Percentiles rank a stretch among this genome's conserved stretches.
Conservation (phyloP, 1,140 invertebrate genomes). For the Drusus annulatus region DNA sequence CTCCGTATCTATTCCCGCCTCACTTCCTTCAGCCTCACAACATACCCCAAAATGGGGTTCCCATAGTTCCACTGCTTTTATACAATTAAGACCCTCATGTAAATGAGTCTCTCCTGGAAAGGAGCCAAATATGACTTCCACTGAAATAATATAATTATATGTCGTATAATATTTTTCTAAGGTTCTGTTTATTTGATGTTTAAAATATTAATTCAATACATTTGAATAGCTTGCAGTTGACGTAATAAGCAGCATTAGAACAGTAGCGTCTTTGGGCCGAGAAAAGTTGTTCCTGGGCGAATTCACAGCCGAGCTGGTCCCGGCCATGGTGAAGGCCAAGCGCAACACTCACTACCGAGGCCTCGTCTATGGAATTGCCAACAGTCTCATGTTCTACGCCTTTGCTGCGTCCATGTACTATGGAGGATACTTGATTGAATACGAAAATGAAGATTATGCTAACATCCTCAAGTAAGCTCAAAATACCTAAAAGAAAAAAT, state of each 20-base stretch:
- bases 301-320: conserved; percentile 73
- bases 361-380: conserved; percentile 79
- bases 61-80: no score
- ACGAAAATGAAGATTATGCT: conserved; percentile 73
- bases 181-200: no score
- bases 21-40: no score
- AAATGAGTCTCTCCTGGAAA: no score
- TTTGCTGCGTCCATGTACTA: conserved; percentile 83
- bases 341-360: conserved; percentile 76
- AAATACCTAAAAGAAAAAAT: no score
- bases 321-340: conserved; percentile 71
- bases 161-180: no score
- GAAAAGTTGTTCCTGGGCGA: conserved; percentile 77
- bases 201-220: neutral
- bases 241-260: conserved; percentile 84
- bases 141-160: no score
- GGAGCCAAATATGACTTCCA: no score
- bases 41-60: no score
- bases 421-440: conserved; percentile 79
- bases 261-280: conserved; percentile 81
- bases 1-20: no score
- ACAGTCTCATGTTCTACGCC: conserved; percentile 82
- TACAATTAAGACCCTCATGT: no score
- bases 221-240: conserved; percentile 80
- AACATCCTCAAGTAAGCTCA: conserved; percentile 79